phyloP scores from a whole-genome alignment of 2,113 vertebrate genomes.

The Tragelaphus scriptus region DNA sequence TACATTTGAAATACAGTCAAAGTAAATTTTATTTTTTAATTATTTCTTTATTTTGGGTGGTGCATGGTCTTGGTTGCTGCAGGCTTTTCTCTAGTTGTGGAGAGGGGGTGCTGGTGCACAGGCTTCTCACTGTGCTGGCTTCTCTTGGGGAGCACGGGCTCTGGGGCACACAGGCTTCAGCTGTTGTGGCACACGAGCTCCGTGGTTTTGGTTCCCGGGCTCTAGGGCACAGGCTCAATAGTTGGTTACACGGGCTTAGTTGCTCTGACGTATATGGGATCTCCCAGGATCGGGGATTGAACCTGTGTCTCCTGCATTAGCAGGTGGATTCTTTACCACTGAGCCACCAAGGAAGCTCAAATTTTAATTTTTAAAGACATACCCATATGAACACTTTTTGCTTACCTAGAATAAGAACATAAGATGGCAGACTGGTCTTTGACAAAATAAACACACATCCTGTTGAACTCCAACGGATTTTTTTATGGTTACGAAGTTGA shows the following conservation, averaged over 20 bases:
- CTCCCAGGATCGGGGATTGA: not conserved
- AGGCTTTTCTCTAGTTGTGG: not conserved
- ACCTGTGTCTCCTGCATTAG: not conserved
- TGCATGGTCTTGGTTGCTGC: not conserved
- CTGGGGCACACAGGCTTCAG: not conserved
- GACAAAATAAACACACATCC: not conserved
- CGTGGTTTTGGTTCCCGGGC: rapidly evolving
- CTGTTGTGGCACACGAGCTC: not conserved
- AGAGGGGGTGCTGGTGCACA: not conserved
- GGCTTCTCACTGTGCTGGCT: not conserved
- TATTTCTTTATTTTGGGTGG: rapidly evolving
- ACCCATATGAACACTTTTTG: not conserved
- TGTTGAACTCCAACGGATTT: not conserved
- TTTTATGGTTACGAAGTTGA: not conserved
- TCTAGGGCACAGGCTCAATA: not conserved
- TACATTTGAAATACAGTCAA: slow-evolving; percentile 12
- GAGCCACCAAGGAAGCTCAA: not conserved
- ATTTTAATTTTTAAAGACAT: slow-evolving; percentile 21
- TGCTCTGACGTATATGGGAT: not conserved
- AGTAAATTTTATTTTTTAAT: not conserved
- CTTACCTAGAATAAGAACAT: not conserved
- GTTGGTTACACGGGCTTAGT: not conserved
- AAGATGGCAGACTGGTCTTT: not conserved
- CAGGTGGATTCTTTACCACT: not conserved
- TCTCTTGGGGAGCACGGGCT: not conserved